phyloP scores from a whole-genome alignment of 1,140 invertebrate species.

The Tetranychus cinnabarinus region DNA sequence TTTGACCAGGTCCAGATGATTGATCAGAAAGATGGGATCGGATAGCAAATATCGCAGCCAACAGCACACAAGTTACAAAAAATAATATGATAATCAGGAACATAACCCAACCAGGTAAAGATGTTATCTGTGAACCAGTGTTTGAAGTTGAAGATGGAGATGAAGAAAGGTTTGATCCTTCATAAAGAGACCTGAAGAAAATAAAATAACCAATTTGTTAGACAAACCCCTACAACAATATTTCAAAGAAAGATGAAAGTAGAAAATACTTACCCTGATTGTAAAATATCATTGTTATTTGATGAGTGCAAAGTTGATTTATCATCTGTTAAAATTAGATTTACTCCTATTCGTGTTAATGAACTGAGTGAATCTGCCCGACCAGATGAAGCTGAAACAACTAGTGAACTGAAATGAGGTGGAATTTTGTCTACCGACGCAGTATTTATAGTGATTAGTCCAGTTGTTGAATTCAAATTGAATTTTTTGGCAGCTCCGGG shows the following conservation, averaged over 20 bases:
- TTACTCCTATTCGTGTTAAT: constrained; percentile 59
- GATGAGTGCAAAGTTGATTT: neutral
- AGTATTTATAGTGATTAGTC: constrained; percentile 32
- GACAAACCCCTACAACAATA: too few species aligned
- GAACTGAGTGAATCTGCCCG: constrained; percentile 56
- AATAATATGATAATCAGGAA: constrained; percentile 6
- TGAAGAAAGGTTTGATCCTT: neutral
- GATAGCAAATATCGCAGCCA: constrained; percentile 5
- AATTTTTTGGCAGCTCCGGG: constrained; percentile 53
- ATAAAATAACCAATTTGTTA: too few species aligned
- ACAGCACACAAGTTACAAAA: constrained; percentile 2
- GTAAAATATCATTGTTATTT: neutral
- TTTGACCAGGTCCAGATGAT: too few species aligned
- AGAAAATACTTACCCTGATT: neutral
- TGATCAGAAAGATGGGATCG: constrained; percentile 1
- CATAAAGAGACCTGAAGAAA: neutral
- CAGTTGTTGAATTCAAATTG: constrained; percentile 69
- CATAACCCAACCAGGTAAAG: constrained; percentile 6
- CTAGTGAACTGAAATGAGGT: constrained; percentile 4
- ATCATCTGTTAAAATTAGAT: constrained; percentile 20
- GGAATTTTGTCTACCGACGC: constrained; percentile 10
- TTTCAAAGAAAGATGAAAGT: too few species aligned
- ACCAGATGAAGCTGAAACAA: constrained; percentile 59
- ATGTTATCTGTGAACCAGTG: neutral
- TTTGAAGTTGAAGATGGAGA: neutral